A percentile compares a stretch with the other conserved stretches of the same genome.
Conservation (phyloP, 2,888 invertebrate species). For the Diadromus collaris region DNA sequence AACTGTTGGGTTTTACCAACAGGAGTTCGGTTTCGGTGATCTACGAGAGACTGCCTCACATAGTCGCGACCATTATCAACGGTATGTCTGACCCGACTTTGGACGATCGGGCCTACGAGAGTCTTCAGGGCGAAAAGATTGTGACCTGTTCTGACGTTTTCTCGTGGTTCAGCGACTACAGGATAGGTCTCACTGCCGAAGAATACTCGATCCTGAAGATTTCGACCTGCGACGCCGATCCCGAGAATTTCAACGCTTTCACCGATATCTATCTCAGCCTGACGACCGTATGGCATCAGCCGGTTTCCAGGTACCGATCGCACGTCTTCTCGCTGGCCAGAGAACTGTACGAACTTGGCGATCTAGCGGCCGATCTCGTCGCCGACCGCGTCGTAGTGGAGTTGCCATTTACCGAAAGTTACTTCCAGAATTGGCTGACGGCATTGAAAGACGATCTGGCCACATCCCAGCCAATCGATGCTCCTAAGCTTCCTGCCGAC, state of each 20-base stretch:
- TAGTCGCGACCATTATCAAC: conserved; percentile 71
- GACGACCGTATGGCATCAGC: conserved; percentile 63
- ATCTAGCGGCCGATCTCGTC: conserved; percentile 38
- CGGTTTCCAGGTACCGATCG: conserved; percentile 68
- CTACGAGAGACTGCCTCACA: conserved; percentile 68
- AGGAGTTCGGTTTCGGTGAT: conserved; percentile 68
- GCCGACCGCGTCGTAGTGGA: conserved; percentile 74
- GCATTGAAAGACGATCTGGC: conserved; percentile 75
- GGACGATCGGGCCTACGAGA: conserved; percentile 58
- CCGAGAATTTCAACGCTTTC: conserved; percentile 72
- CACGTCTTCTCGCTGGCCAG: conserved; percentile 60
- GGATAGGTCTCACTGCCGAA: conserved; percentile 65
- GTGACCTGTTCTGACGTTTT: conserved; percentile 69
- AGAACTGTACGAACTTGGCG: conserved; percentile 66
- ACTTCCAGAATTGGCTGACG: conserved; percentile 77
- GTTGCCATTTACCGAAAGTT: conserved; percentile 79
- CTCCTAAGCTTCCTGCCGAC: conserved; percentile 28
- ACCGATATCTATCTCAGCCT: conserved; percentile 68
- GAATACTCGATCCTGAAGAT: conserved; percentile 71
- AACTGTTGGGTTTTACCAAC: conserved; percentile 71
- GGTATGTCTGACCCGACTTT: conserved; percentile 69
- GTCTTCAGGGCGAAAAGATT: conserved; percentile 24
- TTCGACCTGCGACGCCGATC: conserved; percentile 70
- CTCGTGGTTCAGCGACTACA: conserved; percentile 67
- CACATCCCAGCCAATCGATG: conserved; percentile 37